Evolutionary conservation across 1,140 invertebrate genomes (phyloP).

Genomic region (Chlorops oryzae): DNA sequence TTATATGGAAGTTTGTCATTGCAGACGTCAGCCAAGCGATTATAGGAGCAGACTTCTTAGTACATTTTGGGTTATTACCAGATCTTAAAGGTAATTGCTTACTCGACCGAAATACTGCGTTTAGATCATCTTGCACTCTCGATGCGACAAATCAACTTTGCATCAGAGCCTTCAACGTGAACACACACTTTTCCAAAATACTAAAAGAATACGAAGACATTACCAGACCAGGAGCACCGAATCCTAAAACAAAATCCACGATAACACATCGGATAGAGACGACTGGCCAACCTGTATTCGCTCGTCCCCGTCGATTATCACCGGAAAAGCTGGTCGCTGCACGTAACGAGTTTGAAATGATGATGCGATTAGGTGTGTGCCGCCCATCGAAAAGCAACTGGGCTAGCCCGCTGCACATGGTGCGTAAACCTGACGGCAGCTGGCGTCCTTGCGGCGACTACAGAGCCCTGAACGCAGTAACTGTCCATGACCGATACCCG

Average conservation of each 20-base stretch:
- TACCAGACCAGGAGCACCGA: too few relatives aligned
- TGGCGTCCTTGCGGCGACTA: constrained; percentile 51
- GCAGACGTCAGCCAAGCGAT: too few relatives aligned
- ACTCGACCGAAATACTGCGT: too few relatives aligned
- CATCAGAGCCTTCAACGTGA: too few relatives aligned
- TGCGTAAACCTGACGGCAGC: constrained; percentile 43
- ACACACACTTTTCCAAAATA: too few relatives aligned
- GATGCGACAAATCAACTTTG: too few relatives aligned
- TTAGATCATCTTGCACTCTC: too few relatives aligned
- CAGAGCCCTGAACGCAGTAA: constrained; percentile 27
- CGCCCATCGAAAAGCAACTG: constrained; percentile 29
- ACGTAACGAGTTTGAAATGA: constrained; percentile 40
- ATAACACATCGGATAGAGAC: background rate
- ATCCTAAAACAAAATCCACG: background rate
- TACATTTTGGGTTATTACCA: too few relatives aligned
- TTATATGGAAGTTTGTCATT: too few relatives aligned
- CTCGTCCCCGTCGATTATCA: constrained; percentile 34
- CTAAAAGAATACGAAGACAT: too few relatives aligned
- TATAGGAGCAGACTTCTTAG: too few relatives aligned
- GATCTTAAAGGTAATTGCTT: too few relatives aligned
- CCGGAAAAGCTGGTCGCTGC: constrained; percentile 33
- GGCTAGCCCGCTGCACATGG: constrained; percentile 46
- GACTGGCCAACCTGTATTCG: background rate
- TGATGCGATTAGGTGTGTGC: constrained; percentile 28
- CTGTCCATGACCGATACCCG: constrained; percentile 36